phyloP scores from a whole-genome alignment of 2,797 vertebrate species.

The Pyrocephalus nanus region DNA sequence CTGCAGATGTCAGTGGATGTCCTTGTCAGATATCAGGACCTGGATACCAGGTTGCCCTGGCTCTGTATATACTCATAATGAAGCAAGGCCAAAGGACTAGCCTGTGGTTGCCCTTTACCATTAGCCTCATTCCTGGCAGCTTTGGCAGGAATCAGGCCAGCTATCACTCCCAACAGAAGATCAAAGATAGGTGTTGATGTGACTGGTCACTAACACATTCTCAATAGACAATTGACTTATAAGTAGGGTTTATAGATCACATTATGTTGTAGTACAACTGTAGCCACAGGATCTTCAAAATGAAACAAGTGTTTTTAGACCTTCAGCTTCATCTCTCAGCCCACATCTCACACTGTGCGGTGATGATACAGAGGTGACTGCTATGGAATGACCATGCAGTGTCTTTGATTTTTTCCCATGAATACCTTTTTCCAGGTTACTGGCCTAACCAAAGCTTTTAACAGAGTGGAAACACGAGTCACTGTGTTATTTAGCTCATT shows the following conservation, averaged over 20 bases:
- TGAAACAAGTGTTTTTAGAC: background rate
- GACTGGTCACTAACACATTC: background rate
- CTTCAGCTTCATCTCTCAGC: background rate
- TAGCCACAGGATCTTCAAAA: background rate
- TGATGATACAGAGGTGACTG: background rate
- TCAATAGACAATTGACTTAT: background rate
- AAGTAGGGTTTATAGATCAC: background rate
- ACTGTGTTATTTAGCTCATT: background rate
- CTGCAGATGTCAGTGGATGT: background rate
- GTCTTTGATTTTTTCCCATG: slow-evolving; percentile 7
- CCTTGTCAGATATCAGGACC: background rate
- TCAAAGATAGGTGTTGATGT: background rate
- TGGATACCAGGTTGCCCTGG: background rate
- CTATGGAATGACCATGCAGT: background rate
- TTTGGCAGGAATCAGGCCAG: background rate
- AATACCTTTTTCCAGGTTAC: background rate
- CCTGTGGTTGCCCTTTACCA: background rate
- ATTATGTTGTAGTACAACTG: background rate
- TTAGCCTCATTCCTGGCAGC: background rate
- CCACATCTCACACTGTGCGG: background rate
- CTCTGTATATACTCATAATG: background rate
- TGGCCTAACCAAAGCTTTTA: background rate
- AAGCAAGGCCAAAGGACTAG: background rate
- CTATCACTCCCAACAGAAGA: background rate
- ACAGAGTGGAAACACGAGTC: background rate